Base-by-base conservation (phyloP, 2,113 vertebrate species). In the Carettochelys insculpta region DNA sequence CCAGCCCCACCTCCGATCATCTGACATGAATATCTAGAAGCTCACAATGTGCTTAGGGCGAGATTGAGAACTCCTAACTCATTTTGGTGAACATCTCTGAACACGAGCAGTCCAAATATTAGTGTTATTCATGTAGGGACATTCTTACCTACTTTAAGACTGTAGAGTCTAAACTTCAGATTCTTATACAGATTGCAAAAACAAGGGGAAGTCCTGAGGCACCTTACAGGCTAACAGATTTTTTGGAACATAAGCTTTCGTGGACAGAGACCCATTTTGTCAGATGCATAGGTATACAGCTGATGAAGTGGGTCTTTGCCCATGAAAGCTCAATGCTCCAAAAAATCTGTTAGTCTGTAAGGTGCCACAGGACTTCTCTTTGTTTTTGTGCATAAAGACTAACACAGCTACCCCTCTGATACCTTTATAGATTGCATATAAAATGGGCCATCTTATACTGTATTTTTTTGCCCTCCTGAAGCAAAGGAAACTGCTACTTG, bases 381-480 rank as follows among this genome's bases (percentile, higher is more conserved):
- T n/a, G n/a, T n/a, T n/a, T n/a, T n/a, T n/a, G n/a, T n/a, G n/a
- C n/a, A n/a, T n/a, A n/a, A n/a, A n/a, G n/a, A n/a, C n/a, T n/a
- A n/a, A n/a, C n/a, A n/a, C n/a, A n/a, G n/a, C n/a, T n/a, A n/a
- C n/a, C n/a, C n/a, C n/a, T n/a, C n/a, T n/a, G n/a, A n/a, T n/a
- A n/a, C n/a, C n/a, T n/a, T n/a, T n/a, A n/a, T 90, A 94, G 90
- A 96, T 96, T 96, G 92, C 90, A 93, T 96, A 93, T 94, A 73
- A 94, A 96, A 87, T 94, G 93, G 90, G 77, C 78, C 52, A 81
- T 83, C 95, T 97, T 90, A 76, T 94, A 89, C 90, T 92, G 93
- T 92, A 88, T 84, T 93, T 79, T 92, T 89, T 93, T 95, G 93
- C 94, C 95, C 94, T 65, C 34, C 87, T 78, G 75, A 79, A 95